Evolutionary conservation across 1,140 invertebrate genomes (phyloP), one percentile per base, ranked within the genome.

Genomic region (Phortica variegata): DNA sequence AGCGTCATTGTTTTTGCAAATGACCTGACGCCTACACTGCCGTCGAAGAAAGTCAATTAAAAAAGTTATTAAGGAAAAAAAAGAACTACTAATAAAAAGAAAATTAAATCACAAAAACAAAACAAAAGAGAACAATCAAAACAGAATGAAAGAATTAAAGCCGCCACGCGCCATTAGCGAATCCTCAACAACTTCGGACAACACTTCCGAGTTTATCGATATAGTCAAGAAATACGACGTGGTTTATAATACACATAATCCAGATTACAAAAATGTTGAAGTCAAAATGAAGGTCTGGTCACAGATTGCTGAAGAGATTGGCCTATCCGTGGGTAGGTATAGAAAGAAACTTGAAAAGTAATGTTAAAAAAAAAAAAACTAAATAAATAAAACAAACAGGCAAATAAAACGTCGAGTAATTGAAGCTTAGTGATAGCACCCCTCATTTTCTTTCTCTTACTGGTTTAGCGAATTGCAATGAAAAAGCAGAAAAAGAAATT

Each of bases 211-310:
- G 36, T 74, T 74, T 41, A 74, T 74, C 41, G 72, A 74, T 52
- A 73, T 74, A 43, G 72, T 74, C 12, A 74, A 74, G 54, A 65
- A 61, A 44, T 69, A 74, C 38, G 71, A 74, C 55, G 63, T 74
- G n/a, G 71, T 74, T 12, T 74, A 74, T 36, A 74, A 74, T 43
- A 74, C 71, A 36, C 71, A 72, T 39, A 71, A 74, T 70, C 71
- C 71, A n/a, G 71, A 74, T 38, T 74, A 74, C 46, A 74, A 74
- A 40, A 74, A 74, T 43, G 68, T 74, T 20, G 71, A 74, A 52
- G 65, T 70, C 37, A 74, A 74, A 55, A 53, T 72, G 56, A 74
- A 74, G 44, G 65, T 73, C 43, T 74, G 72, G 72, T 55, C 54
- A 6, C 61, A 72, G 56, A 74, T 74, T 49, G 68, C 72, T n/a